A percentile compares a stretch with the other conserved stretches of the same genome.
These are phyloP conservation scores for Cherax quadricarinatus DNA, from an alignment of 1,140 invertebrate species.

Conservation along the genomic window DNA sequence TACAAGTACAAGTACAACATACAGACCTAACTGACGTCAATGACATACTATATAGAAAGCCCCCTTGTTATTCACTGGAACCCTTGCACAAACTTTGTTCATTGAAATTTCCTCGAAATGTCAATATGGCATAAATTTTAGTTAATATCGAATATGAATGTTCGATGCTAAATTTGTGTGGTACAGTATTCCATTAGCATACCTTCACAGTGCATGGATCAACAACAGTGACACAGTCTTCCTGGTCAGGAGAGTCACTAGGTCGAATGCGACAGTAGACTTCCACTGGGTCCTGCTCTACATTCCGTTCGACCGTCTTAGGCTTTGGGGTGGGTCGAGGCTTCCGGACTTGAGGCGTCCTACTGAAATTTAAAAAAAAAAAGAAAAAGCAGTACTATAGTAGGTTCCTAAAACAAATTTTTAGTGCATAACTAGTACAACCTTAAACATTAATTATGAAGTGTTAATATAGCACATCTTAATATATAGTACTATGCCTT, in stretches of 20 bases:
- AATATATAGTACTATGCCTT: not conserved
- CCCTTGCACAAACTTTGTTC: too few relatives aligned
- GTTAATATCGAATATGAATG: too few relatives aligned
- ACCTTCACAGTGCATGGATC: constrained; percentile 84
- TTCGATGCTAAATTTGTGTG: too few relatives aligned
- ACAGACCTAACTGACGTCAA: too few relatives aligned
- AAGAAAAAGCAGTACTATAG: not conserved
- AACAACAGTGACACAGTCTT: constrained; percentile 85
- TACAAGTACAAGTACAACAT: too few relatives aligned
- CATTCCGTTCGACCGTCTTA: constrained; percentile 19
- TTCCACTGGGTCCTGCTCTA: constrained; percentile 84
- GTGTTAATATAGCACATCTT: not conserved
- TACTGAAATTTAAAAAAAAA: not conserved
- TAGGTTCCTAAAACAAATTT: not conserved
- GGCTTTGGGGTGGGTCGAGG: constrained; percentile 47
- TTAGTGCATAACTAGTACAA: not conserved
- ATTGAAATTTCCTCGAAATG: too few relatives aligned
- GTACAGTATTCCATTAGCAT: too few relatives aligned
- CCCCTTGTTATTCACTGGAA: too few relatives aligned
- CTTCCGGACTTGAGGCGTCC: not conserved
- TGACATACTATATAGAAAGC: too few relatives aligned
- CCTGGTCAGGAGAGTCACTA: constrained; percentile 82
- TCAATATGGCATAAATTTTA: too few relatives aligned
- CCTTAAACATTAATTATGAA: not conserved
- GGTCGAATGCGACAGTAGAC: constrained; percentile 91